These are phyloP conservation scores for Acleris sparsana DNA, from an alignment of 2,888 invertebrate genomes.

Conservation along the genomic window DNA sequence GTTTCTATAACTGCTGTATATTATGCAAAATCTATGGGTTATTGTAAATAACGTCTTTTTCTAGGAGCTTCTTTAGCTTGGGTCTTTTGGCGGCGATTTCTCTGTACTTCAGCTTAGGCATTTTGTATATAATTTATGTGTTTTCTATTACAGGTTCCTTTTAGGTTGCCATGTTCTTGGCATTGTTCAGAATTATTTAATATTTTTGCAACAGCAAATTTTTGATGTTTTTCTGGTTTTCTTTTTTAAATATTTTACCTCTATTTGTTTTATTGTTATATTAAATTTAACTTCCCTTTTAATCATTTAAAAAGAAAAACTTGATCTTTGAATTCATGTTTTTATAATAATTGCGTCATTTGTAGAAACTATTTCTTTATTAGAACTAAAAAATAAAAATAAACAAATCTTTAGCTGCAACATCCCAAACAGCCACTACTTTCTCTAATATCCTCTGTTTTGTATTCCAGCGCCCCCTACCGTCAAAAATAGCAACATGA, in stretches of 20 bases:
- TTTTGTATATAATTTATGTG: conserved; percentile 21
- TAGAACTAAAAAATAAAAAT: not conserved
- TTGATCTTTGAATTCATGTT: too few relatives aligned
- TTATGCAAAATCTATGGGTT: conserved; percentile 48
- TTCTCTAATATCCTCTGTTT: conserved; percentile 32
- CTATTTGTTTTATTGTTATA: not conserved
- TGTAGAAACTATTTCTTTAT: too few relatives aligned
- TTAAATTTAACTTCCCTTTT: not conserved
- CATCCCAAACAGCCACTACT: conserved; percentile 17
- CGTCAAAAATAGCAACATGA: conserved; percentile 88
- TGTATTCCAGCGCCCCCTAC: conserved; percentile 86
- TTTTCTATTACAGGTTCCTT: conserved; percentile 14
- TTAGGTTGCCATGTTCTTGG: not conserved
- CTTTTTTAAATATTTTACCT: too few relatives aligned
- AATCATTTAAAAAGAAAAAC: too few relatives aligned
- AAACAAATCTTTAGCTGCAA: not conserved
- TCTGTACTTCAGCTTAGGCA: conserved; percentile 22
- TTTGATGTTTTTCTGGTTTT: too few relatives aligned
- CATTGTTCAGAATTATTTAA: too few relatives aligned
- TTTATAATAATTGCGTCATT: too few relatives aligned
- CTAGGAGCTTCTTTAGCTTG: conserved; percentile 53
- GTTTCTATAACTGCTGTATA: conserved; percentile 70
- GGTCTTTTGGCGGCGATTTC: conserved; percentile 31
- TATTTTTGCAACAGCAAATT: too few relatives aligned
- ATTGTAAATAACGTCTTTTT: conserved; percentile 57